These are phyloP conservation scores for Papilio aristodemus DNA, from an alignment of 1,140 invertebrate species.

Conservation along the genomic window DNA sequence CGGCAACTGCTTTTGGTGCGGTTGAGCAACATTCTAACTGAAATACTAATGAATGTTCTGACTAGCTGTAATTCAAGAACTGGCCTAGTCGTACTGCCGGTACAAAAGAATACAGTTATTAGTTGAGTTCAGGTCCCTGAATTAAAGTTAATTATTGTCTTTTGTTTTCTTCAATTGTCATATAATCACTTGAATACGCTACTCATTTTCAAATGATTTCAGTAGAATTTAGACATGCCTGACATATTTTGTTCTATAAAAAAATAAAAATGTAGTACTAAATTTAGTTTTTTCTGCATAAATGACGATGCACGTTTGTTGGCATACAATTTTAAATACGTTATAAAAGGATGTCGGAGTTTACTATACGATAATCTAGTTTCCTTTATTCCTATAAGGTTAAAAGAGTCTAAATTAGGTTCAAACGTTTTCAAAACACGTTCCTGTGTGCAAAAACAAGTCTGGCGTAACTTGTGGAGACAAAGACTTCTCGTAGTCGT, in stretches of 20 bases:
- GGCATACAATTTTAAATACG: neutral
- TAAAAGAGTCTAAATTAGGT: conserved; percentile 22
- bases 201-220: too few relatives aligned
- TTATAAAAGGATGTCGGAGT: neutral
- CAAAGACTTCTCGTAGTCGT: conserved; percentile 13
- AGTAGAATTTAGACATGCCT: too few relatives aligned
- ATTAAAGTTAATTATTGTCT: neutral
- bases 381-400: neutral
- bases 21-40: conserved; percentile 3
- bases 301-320: neutral
- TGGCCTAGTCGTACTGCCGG: neutral
- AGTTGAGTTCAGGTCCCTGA: neutral
- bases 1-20: conserved; percentile 14
- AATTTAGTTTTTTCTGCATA: neutral
- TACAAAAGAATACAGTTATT: neutral
- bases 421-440: conserved; percentile 12
- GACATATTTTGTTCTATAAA: too few relatives aligned
- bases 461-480: neutral
- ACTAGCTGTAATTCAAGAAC: neutral
- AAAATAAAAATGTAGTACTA: neutral
- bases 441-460: neutral
- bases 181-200: too few relatives aligned
- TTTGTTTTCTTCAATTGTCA: too few relatives aligned
- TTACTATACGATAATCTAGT: neutral
- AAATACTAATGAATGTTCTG: conserved; percentile 4